Base-by-base conservation (phyloP, 2,888 invertebrate species). In the Plagiodera versicolora region DNA sequence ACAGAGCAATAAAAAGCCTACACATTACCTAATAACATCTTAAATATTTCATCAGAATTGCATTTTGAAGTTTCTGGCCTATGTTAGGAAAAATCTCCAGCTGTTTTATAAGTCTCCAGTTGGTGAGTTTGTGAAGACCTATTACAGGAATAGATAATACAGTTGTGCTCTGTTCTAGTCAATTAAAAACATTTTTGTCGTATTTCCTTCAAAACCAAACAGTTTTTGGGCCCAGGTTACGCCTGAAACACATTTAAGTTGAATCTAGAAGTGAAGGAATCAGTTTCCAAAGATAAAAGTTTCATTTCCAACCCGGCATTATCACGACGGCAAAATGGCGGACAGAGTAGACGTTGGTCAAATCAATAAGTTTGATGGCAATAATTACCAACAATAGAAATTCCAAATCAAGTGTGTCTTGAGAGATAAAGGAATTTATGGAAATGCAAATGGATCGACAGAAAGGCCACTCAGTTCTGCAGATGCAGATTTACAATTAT, bases 401-500 rank as follows among this genome's bases (percentile, higher is more conserved):
- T 48, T 48, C 20, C 48, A 48, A 20, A 19, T 48, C 11, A 48
- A 48, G 11, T 48, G 48, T 48, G 48, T 24, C 18, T 9, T 48
- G 11, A 48, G 24, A 20, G 48, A 2, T 6, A 48, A 48, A 48
- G 48, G 48, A 20, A 19, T 48, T 18, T 48, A 11, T 14, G 20
- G 20, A 11, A 9, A 17, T 11, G 20, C 20, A 1, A 24, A 48
- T 9, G 48, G 20, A 2, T 9, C 48, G 2, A 20, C 16, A n/a
- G 6, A 9, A 45, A 14, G 45, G 2, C 17, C 16, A 45, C 9
- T 2, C n/a, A n/a, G n/a, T n/a, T n/a, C n/a, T 2, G 9, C 32
- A 10, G 11, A 11, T 16, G 17, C 8, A 6, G 45, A 45, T 16
- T 16, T 11, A 11, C 17, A 48, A 20, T 11, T 8, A 5, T 20